Evolutionary conservation across 2,888 invertebrate genomes (phyloP), one percentile per base, ranked within the genome.

Genomic region (Epicampocera succincta): DNA sequence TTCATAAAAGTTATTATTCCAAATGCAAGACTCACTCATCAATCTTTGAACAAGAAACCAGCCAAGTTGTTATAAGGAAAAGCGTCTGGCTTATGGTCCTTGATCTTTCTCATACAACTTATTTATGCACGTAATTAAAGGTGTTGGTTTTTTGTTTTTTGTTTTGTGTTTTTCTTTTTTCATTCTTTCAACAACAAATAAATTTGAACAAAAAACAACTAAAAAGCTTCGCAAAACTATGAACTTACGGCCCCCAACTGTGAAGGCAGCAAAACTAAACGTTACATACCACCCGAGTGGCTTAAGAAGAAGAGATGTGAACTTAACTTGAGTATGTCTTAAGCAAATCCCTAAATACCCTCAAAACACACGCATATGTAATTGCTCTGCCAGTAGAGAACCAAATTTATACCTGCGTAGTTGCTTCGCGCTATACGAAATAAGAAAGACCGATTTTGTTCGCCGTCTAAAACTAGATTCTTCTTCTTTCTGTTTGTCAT

Each of bases 231-330:
- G 29, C 74, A 58, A 66, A 71, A 61, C 4, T 46, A 66, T 74
- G 65, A 69, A 15, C 38, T 66, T 48, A 12, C 48, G 54, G 50
- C 66, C 17, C 44, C 65, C 21, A 48, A 72, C 42, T 84, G 84
- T 68, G 61, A 72, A 44, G 73, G 84, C 80, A 87, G 85, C 79
- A 89, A 89, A 71, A 88, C 86, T 83, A 89, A 90, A 83, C 90
- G 90, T 71, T 90, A 88, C 74, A 90, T 90, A 83, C 88, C 90
- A 74, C 89, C 90, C 68, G 89, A 87, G 84, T 90, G 90, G 90
- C 88, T 90, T 80, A 90, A 90, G 84, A 90, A 87, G 86, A 90
- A 90, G 85, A 87, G 89, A 87, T 90, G 90, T 87, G 88, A 87
- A 85, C 88, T 88, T 63, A 88, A 89, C 86, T 85, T 88, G 82